These are phyloP conservation scores for Tapirus terrestris DNA, from an alignment of 2,113 vertebrate species.

Conservation along the genomic window DNA sequence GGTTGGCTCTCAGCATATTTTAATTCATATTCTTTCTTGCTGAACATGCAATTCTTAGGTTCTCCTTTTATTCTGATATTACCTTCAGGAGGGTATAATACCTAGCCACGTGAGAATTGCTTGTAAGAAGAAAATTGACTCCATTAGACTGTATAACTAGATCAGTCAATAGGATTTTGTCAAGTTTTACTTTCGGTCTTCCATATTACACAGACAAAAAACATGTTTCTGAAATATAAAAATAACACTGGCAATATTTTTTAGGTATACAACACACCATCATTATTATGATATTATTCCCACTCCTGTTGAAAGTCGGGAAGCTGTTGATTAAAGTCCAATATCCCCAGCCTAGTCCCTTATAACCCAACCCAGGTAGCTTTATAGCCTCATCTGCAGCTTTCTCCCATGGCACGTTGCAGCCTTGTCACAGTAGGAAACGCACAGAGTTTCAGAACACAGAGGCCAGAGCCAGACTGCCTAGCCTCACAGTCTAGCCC, in stretches of 20 bases:
- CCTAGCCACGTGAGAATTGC: background rate
- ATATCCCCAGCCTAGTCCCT: fast-evolving
- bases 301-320: background rate
- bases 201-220: background rate
- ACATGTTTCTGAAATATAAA: background rate
- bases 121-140: background rate
- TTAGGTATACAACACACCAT: background rate
- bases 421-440: background rate
- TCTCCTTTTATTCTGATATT: background rate
- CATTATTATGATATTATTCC: background rate
- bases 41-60: background rate
- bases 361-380: fast-evolving
- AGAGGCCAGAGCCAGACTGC: fast-evolving
- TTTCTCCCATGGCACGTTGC: fast-evolving
- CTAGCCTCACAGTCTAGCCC: fast-evolving
- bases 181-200: background rate
- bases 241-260: background rate
- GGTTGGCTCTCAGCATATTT: background rate
- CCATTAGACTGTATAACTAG: background rate
- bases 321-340: background rate
- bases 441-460: background rate
- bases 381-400: fast-evolving
- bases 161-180: background rate
- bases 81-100: background rate
- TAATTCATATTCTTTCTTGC: background rate